phyloP scores from a whole-genome alignment of 2,113 vertebrate species.

The Trematocara variabile region DNA sequence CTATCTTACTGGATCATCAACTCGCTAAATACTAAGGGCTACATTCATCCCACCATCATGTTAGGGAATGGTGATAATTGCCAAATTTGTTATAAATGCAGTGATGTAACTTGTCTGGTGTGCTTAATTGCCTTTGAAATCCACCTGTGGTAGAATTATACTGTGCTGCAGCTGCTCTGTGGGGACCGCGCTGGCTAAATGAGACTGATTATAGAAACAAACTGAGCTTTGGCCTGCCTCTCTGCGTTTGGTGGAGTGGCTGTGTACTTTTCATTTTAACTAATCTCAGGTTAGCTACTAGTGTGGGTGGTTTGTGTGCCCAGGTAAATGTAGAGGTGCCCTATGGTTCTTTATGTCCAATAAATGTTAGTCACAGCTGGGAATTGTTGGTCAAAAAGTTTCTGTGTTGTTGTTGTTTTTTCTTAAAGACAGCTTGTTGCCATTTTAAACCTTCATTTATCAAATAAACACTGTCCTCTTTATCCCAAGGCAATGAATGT shows the following conservation, averaged over 20 bases:
- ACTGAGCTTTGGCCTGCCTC: background rate
- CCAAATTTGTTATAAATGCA: constrained; percentile 46
- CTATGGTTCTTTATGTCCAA: background rate
- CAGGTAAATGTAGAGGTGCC: background rate
- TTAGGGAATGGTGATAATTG: constrained; percentile 35
- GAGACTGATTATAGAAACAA: constrained; percentile 31
- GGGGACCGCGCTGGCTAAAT: background rate
- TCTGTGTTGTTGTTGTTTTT: background rate
- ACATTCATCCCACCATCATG: constrained; percentile 2
- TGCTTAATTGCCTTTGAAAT: constrained; percentile 44
- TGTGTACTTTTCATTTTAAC: background rate
- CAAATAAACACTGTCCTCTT: background rate
- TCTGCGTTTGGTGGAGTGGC: background rate
- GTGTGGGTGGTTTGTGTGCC: background rate
- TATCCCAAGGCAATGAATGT: background rate
- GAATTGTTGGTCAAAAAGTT: background rate
- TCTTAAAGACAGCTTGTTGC: background rate
- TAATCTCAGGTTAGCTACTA: background rate
- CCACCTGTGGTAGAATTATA: constrained; percentile 34
- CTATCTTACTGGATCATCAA: constrained; percentile 19
- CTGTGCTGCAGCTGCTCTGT: background rate
- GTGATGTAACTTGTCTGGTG: constrained; percentile 20
- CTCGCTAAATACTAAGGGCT: constrained; percentile 12
- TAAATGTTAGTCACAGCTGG: background rate
- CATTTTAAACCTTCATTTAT: background rate